Evolutionary conservation across 1,140 invertebrate genomes (phyloP), one percentile per base, ranked within the genome.

Genomic region (Drosophila burlai): DNA sequence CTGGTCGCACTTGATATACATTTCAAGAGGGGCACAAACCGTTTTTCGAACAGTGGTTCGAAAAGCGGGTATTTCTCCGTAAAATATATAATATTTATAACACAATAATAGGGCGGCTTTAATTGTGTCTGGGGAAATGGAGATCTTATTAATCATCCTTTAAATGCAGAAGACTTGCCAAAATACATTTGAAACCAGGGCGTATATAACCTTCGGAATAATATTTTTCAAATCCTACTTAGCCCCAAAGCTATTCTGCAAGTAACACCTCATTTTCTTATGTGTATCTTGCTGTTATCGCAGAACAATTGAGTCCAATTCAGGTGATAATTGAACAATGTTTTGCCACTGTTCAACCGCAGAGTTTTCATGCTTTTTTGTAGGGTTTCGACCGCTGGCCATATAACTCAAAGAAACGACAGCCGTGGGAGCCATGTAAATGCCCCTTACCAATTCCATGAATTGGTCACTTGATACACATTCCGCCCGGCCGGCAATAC

Each of bases 381-480:
- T 79, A 69, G 69, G 84, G 84, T 73, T 87, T 87, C 26, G 36
- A 13, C 65, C 18, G 55, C 21, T 46, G 40, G 34, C 58, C 63
- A 64, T 67, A 52, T 78, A 83, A 80, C 76, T 83, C 55, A 77
- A 79, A 74, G 71, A 76, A 89, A 87, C 69, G 84, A 89, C 77
- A 89, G 84, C 60, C 81, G 69, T 79, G 85, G 84, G 84, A 89
- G 80, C 81, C 81, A 84, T 86, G 84, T 26, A 89, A 87, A 81
- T 89, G 69, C 63, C 81, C 38, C 67, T 58, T 62, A 72, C 75
- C 52, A 62, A 43, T 59, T 43, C 47, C 62, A 54, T 59, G 69
- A 89, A 87, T 89, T 89, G 85, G 85, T 89, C 85, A 89, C 85
- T 90, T 89, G 85, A 89, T 89, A 89, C 79, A 76, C 75, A 90